These are phyloP conservation scores for Tachycineta bicolor DNA, from an alignment of 2,113 vertebrate species.

Conservation along the genomic window DNA sequence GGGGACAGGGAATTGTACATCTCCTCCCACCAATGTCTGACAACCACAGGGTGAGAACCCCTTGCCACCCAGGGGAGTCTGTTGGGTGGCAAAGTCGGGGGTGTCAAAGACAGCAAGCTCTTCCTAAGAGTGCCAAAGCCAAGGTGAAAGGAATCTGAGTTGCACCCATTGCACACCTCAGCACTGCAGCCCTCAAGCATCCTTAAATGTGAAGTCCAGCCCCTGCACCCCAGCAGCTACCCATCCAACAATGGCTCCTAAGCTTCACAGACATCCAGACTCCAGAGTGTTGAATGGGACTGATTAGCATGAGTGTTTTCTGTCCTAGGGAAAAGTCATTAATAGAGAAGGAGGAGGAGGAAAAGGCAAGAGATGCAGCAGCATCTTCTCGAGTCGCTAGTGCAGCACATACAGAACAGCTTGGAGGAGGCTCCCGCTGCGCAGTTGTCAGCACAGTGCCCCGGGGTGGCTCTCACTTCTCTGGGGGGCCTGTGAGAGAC, in stretches of 20 bases:
- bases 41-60: neutral
- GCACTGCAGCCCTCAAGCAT: neutral
- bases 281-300: neutral
- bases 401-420: neutral
- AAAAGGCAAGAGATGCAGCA: slow-evolving; percentile 15
- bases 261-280: slow-evolving; percentile 1
- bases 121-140: slow-evolving; percentile 8
- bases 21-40: neutral
- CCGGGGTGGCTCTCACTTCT: neutral
- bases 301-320: neutral
- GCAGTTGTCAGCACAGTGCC: slow-evolving; percentile 21
- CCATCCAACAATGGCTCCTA: neutral
- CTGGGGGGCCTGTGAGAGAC: neutral
- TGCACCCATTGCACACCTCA: neutral
- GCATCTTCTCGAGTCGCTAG: neutral
- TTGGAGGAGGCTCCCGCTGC: neutral
- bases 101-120: slow-evolving; percentile 28
- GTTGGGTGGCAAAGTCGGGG: slow-evolving; percentile 9
- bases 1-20: neutral
- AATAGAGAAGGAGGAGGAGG: slow-evolving; percentile 4
- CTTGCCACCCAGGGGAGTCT: slow-evolving; percentile 1
- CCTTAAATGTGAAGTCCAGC: neutral
- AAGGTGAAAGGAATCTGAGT: neutral
- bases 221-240: neutral
- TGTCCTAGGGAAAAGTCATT: neutral